phyloP scores from a whole-genome alignment of 2,113 vertebrate species.

The Oplegnathus fasciatus region DNA sequence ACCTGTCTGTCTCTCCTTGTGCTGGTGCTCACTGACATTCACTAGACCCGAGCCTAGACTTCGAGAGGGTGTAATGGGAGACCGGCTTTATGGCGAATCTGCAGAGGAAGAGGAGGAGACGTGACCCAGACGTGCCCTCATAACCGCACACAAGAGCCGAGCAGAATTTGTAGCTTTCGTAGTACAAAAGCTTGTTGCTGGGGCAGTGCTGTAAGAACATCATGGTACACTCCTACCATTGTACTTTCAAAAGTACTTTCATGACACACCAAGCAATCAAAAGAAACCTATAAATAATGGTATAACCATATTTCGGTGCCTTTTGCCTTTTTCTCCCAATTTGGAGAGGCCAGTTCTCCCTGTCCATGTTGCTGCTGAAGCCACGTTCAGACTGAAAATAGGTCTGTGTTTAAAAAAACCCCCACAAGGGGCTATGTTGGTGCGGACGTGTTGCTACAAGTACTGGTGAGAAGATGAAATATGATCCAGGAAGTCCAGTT shows the following conservation, averaged over 20 bases:
- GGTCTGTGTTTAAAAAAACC: not conserved
- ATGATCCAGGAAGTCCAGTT: conserved; percentile 20
- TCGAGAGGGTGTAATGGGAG: conserved; percentile 59
- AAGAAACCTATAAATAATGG: not conserved
- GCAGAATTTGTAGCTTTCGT: conserved; percentile 2
- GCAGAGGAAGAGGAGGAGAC: conserved; percentile 44
- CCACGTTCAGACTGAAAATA: conserved; percentile 15
- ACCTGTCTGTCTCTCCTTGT: conserved; percentile 25
- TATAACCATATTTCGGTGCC: not conserved
- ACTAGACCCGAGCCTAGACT: conserved; percentile 1
- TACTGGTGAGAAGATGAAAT: conserved; percentile 39
- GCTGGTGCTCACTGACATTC: conserved; percentile 8
- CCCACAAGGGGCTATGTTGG: not conserved
- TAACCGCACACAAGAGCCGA: conserved; percentile 21
- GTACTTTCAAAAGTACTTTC: not conserved
- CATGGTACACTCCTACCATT: not conserved
- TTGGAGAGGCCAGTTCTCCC: not conserved
- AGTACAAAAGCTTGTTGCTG: not conserved
- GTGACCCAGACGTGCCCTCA: conserved; percentile 68
- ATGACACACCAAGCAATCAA: not conserved
- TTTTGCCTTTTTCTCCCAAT: not conserved
- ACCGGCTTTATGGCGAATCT: conserved; percentile 64
- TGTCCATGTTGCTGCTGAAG: not conserved
- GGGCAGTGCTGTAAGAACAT: not conserved
- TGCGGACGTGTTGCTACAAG: conserved; percentile 2